Evolutionary conservation across 2,113 vertebrate genomes (phyloP), one percentile per base, ranked within the genome.

Genomic region (Clinocottus analis): DNA sequence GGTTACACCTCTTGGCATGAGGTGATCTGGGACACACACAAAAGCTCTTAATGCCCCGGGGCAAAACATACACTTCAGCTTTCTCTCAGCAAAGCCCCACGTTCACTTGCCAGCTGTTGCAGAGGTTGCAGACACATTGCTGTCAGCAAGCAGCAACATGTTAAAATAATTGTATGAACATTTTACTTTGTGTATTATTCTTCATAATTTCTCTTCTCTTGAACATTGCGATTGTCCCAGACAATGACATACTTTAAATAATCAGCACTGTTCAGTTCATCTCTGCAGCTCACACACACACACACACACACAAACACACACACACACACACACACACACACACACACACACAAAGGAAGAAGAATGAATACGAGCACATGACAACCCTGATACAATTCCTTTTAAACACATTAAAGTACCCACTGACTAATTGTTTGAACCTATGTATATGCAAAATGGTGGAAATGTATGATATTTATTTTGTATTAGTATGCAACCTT

Each of bases 401-500:
- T 78, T 80, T 64, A 71, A 82, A 77, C 27, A 4, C 33, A 6
- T 35, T 35, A 35, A 85, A 63, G 60, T 67, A 27, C 53, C 39
- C 68, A 69, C 3, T 47, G 76, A 69, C 66, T 80, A 31, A 77
- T 79, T 53, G 64, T 51, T 80, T n/a, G 79, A 75, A 75, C 62
- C 75, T 80, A 67, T 66, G n/a, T n/a, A n/a, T n/a, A 60, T 77
- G 21, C 76, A 56, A 41, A 29, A 49, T 68, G 49, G 63, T 23
- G 47, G 21, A 73, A 62, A 80, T 31, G 31, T 31, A 31, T n/a
- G n/a, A n/a, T n/a, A n/a, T n/a, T n/a, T n/a, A n/a, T n/a, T n/a
- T n/a, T n/a, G n/a, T n/a, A n/a, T n/a, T n/a, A n/a, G n/a, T n/a
- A n/a, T n/a, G 31, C 31, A 31, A 5, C 31, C 31, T n/a, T n/a